Conservation (phyloP, 92 coral and sea anemone genomes). For the Bergia puertoricense region DNA sequence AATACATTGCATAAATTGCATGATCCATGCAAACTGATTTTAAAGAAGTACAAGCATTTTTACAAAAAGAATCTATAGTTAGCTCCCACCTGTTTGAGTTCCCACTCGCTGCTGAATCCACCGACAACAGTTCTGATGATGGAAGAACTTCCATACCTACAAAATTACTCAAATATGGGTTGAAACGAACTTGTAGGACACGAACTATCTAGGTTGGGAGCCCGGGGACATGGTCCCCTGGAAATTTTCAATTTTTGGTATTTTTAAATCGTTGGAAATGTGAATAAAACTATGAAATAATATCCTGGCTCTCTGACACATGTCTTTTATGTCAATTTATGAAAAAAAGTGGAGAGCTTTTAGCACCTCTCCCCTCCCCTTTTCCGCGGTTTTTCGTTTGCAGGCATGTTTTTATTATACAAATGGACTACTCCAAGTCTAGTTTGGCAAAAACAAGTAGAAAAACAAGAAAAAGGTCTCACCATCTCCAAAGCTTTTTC, state of each 20-base stretch:
- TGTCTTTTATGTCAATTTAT: too few relatives aligned
- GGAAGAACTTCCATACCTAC: conserved; percentile 81
- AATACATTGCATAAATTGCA: background rate
- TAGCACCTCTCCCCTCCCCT: too few relatives aligned
- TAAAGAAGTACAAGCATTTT: too few relatives aligned
- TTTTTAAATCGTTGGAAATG: too few relatives aligned
- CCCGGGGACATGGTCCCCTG: too few relatives aligned
- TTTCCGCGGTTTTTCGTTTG: background rate
- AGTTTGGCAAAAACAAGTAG: background rate
- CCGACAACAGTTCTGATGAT: conserved; percentile 60
- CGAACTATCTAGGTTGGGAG: too few relatives aligned
- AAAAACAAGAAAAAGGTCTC: background rate
- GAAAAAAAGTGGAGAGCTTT: too few relatives aligned
- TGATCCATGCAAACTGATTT: background rate
- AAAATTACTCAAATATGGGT: background rate
- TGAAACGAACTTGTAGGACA: too few relatives aligned
- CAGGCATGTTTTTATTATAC: background rate
- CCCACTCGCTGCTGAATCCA: conserved; percentile 74
- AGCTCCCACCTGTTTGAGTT: conserved; percentile 69
- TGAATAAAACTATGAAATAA: too few relatives aligned
- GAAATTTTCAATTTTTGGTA: too few relatives aligned
- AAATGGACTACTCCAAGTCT: background rate
- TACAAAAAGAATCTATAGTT: too few relatives aligned
- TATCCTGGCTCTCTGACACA: too few relatives aligned
- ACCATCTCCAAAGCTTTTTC: conserved; percentile 50